These are phyloP conservation scores for Diplodus sargus DNA, from an alignment of 2,797 vertebrate species.

Conservation along the genomic window DNA sequence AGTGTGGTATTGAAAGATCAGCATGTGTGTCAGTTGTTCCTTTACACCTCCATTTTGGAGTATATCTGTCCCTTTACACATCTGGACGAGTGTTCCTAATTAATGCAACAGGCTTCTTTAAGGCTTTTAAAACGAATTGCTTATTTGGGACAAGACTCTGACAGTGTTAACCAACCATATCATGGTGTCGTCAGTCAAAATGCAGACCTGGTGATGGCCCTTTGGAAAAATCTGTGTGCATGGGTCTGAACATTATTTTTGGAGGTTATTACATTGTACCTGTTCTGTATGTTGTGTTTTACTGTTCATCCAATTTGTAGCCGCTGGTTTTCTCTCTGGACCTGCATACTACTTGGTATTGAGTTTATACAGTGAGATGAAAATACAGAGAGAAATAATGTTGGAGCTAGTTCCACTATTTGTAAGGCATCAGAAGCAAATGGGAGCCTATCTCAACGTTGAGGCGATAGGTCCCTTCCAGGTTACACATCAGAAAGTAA, in stretches of 20 bases:
- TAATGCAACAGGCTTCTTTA: too few species aligned
- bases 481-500: too few species aligned
- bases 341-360: not conserved
- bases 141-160: too few species aligned
- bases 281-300: not conserved
- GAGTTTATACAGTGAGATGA: not conserved
- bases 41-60: not conserved
- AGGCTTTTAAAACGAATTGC: too few species aligned
- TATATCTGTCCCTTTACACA: too few species aligned
- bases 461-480: not conserved
- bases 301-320: not conserved
- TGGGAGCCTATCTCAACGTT: not conserved
- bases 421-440: not conserved
- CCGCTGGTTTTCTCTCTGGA: not conserved
- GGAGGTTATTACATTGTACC: not conserved
- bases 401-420: not conserved
- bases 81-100: too few species aligned
- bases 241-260: not conserved
- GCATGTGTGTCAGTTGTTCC: too few species aligned
- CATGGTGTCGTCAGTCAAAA: not conserved
- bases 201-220: not conserved
- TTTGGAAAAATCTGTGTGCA: not conserved
- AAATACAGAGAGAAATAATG: not conserved
- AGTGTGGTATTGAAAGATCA: too few species aligned
- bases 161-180: not conserved